These are phyloP conservation scores for Aphyosemion australe DNA, from an alignment of 2,113 vertebrate genomes.

Conservation along the genomic window DNA sequence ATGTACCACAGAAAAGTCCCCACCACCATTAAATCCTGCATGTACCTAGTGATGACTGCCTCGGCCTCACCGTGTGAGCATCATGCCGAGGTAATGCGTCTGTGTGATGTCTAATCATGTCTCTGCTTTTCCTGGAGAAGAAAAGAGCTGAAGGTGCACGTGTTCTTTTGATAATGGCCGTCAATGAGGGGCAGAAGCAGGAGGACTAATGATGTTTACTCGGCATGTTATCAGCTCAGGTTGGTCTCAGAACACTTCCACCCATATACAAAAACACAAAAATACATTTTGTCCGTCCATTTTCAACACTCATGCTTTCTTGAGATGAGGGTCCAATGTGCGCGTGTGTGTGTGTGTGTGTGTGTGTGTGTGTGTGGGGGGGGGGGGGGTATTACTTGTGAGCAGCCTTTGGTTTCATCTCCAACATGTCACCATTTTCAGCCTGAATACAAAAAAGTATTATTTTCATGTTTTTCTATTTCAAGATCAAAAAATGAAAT, in stretches of 20 bases:
- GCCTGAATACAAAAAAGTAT: no score
- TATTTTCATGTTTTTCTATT: no score
- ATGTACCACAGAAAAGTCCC: constrained; percentile 30
- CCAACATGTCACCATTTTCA: no score
- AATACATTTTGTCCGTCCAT: neutral
- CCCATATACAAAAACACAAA: neutral
- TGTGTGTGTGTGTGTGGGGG: no score
- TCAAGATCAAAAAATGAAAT: no score
- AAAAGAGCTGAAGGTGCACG: constrained; percentile 59
- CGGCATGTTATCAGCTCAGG: constrained; percentile 23
- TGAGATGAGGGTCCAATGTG: no score
- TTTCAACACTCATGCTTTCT: no score
- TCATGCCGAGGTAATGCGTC: constrained; percentile 56
- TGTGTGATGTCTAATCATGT: constrained; percentile 66
- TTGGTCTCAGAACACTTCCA: constrained; percentile 24
- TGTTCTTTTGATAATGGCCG: constrained; percentile 56
- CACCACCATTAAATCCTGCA: constrained; percentile 36
- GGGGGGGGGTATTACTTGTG: no score
- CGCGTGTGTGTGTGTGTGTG: no score
- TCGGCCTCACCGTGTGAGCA: constrained; percentile 47
- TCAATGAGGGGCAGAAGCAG: constrained; percentile 55
- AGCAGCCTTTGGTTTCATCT: no score
- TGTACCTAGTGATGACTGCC: constrained; percentile 48
- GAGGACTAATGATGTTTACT: constrained; percentile 69
- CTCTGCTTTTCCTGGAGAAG: constrained; percentile 53